Evolutionary conservation across 2,888 invertebrate genomes (phyloP).

Genomic region (Conchocele bisecta): DNA sequence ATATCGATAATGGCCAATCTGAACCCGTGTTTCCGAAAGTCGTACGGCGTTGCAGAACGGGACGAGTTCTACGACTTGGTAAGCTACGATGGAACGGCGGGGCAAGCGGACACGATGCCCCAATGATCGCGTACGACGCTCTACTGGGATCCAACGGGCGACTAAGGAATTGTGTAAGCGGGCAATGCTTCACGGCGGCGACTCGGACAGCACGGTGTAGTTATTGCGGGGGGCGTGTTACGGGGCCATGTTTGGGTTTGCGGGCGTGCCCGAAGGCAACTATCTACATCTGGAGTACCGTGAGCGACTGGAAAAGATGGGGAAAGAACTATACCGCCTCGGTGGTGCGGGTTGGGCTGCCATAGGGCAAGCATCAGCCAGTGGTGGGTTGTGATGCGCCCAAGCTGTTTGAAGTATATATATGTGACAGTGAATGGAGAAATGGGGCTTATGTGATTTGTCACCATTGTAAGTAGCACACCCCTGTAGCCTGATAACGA

Average conservation of each 20-base stretch:
- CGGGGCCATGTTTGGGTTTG: slow-evolving; percentile 78
- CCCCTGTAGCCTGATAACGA: too few relatives aligned
- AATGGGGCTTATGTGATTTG: too few relatives aligned
- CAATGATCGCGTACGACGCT: slow-evolving; percentile 82
- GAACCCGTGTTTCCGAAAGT: slow-evolving; percentile 73
- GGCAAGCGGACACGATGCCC: slow-evolving; percentile 81
- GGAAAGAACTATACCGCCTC: too few relatives aligned
- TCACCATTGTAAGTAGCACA: too few relatives aligned
- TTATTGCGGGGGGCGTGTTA: too few relatives aligned
- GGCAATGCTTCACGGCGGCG: slow-evolving; percentile 80
- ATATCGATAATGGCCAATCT: slow-evolving; percentile 66
- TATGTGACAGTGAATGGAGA: too few relatives aligned
- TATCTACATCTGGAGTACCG: slow-evolving; percentile 55
- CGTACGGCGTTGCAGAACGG: slow-evolving; percentile 73
- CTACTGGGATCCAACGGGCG: slow-evolving; percentile 76
- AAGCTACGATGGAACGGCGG: slow-evolving; percentile 80
- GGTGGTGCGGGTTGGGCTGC: too few relatives aligned
- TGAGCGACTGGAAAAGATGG: background rate
- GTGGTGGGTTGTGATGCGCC: too few relatives aligned
- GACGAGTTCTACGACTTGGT: slow-evolving; percentile 77
- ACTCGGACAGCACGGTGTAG: slow-evolving; percentile 82
- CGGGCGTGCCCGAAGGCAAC: slow-evolving; percentile 75
- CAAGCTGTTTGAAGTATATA: too few relatives aligned
- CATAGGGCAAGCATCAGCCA: too few relatives aligned
- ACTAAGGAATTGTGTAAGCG: slow-evolving; percentile 75